These are phyloP conservation scores for Micromesistius poutassou DNA, from an alignment of 2,797 vertebrate genomes.

Conservation along the genomic window DNA sequence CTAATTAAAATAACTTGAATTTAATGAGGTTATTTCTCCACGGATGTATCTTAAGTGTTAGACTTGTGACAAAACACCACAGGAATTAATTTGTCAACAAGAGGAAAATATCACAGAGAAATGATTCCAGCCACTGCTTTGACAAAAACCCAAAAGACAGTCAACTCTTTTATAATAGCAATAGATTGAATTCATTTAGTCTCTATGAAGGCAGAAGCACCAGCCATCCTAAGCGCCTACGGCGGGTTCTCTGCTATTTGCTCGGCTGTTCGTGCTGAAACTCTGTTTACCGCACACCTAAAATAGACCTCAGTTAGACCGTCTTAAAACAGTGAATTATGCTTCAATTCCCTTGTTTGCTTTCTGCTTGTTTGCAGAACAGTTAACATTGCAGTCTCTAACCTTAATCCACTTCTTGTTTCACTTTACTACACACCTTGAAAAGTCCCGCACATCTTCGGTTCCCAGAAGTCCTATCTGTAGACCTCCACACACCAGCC, in stretches of 20 bases:
- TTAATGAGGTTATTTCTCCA: constrained; percentile 64
- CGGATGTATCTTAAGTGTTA: constrained; percentile 57
- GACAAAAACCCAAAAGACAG: constrained; percentile 51
- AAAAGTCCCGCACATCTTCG: constrained; percentile 11
- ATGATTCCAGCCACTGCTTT: constrained; percentile 41
- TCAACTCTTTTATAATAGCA: constrained; percentile 35
- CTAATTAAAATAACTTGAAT: constrained; percentile 71
- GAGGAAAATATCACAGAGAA: constrained; percentile 49
- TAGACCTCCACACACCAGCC: constrained; percentile 49
- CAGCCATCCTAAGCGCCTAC: background rate
- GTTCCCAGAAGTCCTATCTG: constrained; percentile 10
- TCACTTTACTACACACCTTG: constrained; percentile 20
- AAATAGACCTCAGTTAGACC: background rate
- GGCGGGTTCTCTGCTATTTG: background rate
- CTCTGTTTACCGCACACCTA: background rate
- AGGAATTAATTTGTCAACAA: constrained; percentile 48
- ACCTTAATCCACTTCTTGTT: constrained; percentile 40
- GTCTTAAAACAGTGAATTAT: background rate
- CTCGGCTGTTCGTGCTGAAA: background rate
- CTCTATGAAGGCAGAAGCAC: background rate
- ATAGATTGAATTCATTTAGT: constrained; percentile 37
- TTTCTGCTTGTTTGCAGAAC: background rate
- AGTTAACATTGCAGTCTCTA: background rate
- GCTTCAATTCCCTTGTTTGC: background rate
- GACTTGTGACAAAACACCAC: constrained; percentile 60